Evolutionary conservation across 2,888 invertebrate genomes (phyloP).

Genomic region (Andrena trimmerana): DNA sequence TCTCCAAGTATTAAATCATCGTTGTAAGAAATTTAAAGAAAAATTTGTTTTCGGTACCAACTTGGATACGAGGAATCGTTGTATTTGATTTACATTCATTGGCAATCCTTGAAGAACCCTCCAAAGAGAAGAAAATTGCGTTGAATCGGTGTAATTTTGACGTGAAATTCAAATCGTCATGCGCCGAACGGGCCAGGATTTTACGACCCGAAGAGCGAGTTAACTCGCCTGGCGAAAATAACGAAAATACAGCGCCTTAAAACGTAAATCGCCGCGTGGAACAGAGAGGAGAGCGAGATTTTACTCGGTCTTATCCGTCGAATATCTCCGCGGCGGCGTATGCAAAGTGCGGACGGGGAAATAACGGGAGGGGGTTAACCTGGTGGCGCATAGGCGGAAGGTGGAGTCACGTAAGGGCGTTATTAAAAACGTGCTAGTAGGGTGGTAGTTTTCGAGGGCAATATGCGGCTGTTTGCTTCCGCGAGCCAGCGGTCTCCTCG

Average conservation of each 20-base stretch:
- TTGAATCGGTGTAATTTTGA: slow-evolving; percentile 40
- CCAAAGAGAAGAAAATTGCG: not conserved
- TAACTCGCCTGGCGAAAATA: slow-evolving; percentile 34
- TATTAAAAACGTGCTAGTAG: slow-evolving; percentile 80
- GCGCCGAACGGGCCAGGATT: slow-evolving; percentile 25
- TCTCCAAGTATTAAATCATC: too few species aligned
- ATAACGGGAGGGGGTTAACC: slow-evolving; percentile 46
- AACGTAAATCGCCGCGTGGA: slow-evolving; percentile 19
- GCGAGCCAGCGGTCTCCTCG: slow-evolving; percentile 45
- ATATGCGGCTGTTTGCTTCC: slow-evolving; percentile 75
- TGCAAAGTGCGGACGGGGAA: slow-evolving; percentile 52
- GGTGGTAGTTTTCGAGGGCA: slow-evolving; percentile 78
- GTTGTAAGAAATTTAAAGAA: too few species aligned
- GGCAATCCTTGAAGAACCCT: slow-evolving; percentile 10
- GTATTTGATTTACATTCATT: too few species aligned
- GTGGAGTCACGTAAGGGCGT: slow-evolving; percentile 77
- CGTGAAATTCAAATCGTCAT: slow-evolving; percentile 21
- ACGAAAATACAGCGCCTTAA: slow-evolving; percentile 36
- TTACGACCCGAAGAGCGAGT: slow-evolving; percentile 33
- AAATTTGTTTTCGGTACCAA: too few species aligned
- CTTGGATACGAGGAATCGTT: too few species aligned
- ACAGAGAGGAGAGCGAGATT: slow-evolving; percentile 3
- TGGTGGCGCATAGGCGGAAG: slow-evolving; percentile 29
- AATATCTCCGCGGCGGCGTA: slow-evolving; percentile 41
- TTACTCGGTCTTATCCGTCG: slow-evolving; percentile 36